Percentiles rank a stretch among this genome's conserved stretches.
These are phyloP conservation scores for Sigmodon hispidus DNA, from an alignment of 2,113 vertebrate species.

Conservation along the genomic window DNA sequence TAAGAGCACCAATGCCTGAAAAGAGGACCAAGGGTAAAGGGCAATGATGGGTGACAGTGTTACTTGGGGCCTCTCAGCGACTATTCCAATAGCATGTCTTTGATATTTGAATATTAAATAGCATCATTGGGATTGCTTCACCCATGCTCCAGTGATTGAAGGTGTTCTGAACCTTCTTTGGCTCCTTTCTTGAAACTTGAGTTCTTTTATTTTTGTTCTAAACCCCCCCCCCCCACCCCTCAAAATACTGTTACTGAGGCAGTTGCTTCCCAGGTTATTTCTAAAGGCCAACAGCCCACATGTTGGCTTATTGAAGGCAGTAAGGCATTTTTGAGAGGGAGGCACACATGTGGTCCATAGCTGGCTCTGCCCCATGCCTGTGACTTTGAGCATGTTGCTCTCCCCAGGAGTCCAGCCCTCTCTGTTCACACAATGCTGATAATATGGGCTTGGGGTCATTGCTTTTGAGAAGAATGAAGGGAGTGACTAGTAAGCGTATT, in stretches of 20 bases:
- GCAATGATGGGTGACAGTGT: not conserved
- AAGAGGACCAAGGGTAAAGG: not conserved
- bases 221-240: no score
- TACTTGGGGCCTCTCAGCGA: not conserved
- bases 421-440: not conserved
- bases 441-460: no score
- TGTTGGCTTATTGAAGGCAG: not conserved
- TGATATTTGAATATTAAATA: not conserved
- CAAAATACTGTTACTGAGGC: not conserved
- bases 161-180: not conserved
- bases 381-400: fast-evolving
- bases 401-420: fast-evolving
- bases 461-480: not conserved
- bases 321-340: not conserved
- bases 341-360: no score
- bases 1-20: not conserved
- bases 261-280: not conserved
- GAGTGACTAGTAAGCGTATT: not conserved
- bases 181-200: not conserved
- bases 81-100: not conserved
- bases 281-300: not conserved
- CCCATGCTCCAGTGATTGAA: not conserved
- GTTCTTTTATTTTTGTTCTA: not conserved
- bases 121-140: not conserved
- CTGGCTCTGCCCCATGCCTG: not conserved